Evolutionary conservation across 2,797 vertebrate species (phyloP).

Genomic region (Todus mexicanus): DNA sequence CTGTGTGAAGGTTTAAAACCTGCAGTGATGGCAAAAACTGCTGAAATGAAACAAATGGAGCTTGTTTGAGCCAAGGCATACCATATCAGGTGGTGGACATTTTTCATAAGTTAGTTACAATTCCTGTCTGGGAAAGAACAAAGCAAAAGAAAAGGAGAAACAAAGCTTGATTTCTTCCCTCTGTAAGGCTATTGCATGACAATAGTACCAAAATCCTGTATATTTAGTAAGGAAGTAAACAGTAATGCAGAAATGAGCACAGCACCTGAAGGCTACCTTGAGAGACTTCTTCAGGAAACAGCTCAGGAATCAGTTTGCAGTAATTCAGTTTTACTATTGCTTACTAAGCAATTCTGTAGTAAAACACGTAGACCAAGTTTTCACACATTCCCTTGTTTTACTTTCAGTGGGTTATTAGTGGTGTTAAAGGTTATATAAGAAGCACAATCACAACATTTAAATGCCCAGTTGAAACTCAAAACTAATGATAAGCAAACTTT

Average conservation of each 20-base stretch:
- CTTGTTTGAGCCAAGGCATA: background rate
- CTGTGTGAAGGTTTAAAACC: background rate
- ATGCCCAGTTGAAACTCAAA: background rate
- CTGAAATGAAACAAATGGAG: background rate
- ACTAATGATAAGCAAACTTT: background rate
- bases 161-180: background rate
- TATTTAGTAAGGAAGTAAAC: background rate
- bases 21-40: background rate
- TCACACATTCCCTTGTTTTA: background rate
- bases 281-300: background rate
- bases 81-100: background rate
- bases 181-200: background rate
- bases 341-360: background rate
- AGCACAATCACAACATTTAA: background rate
- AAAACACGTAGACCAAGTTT: background rate
- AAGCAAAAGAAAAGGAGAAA: conserved; percentile 17
- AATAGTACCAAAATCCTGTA: background rate
- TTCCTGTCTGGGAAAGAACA: background rate
- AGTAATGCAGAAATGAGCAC: background rate
- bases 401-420: conserved; percentile 4
- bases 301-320: background rate
- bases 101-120: background rate
- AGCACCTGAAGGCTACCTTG: background rate
- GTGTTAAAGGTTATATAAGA: background rate
- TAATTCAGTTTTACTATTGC: background rate